A percentile compares a stretch with the other conserved stretches of the same genome.
Evolutionary conservation across 2,888 invertebrate species (phyloP).

Genomic region (Metopia argyrocephala): DNA sequence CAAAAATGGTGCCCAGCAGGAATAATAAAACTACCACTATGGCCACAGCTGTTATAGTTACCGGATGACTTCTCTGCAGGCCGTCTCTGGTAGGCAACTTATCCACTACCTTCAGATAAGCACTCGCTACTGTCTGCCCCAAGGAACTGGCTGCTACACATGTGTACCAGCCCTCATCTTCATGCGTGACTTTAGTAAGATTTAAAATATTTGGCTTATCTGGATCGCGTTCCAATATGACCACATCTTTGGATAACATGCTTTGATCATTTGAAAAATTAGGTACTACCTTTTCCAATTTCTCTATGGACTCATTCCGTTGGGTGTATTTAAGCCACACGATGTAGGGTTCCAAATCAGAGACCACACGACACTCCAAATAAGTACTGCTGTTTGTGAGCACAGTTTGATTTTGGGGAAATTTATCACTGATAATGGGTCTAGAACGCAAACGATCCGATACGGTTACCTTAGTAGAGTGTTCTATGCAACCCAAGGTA

Average conservation of each 20-base stretch:
- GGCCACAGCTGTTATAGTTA: slow-evolving; percentile 82
- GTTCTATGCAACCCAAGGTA: slow-evolving; percentile 86
- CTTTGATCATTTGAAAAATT: slow-evolving; percentile 53
- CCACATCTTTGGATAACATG: slow-evolving; percentile 53
- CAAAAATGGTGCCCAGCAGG: slow-evolving; percentile 75
- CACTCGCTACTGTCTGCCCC: slow-evolving; percentile 88
- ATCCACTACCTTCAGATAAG: slow-evolving; percentile 89
- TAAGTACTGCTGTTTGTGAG: slow-evolving; percentile 84
- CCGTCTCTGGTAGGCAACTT: slow-evolving; percentile 69
- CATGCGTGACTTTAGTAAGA: slow-evolving; percentile 90
- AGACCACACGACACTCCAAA: slow-evolving; percentile 89
- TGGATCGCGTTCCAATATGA: slow-evolving; percentile 64
- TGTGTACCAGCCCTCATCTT: slow-evolving; percentile 96
- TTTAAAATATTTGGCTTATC: slow-evolving; percentile 82
- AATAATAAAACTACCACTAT: slow-evolving; percentile 80
- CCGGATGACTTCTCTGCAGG: slow-evolving; percentile 79
- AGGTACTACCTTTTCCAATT: slow-evolving; percentile 65
- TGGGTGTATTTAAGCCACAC: slow-evolving; percentile 84
- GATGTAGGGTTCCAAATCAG: slow-evolving; percentile 90
- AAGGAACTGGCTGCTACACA: slow-evolving; percentile 94
- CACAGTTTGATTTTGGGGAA: slow-evolving; percentile 89
- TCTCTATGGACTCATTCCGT: slow-evolving; percentile 68
- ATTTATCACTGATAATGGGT: slow-evolving; percentile 90
- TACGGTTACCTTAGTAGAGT: slow-evolving; percentile 84
- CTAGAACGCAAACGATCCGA: slow-evolving; percentile 90